Evolutionary conservation across 2,113 vertebrate genomes (phyloP).

Genomic region (Xiphophorus maculatus): DNA sequence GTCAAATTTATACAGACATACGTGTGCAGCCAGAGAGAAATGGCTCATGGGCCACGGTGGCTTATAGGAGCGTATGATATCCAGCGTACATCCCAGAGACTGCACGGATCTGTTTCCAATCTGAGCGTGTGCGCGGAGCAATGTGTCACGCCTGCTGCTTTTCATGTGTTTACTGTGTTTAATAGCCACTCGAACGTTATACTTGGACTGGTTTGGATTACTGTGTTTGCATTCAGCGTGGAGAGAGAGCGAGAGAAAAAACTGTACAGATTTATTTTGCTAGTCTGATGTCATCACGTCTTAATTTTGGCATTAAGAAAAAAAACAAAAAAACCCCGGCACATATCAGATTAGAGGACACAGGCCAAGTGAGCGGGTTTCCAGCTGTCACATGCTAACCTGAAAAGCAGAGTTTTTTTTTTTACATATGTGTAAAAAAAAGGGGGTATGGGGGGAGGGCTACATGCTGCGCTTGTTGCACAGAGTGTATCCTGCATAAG

Average conservation of each 20-base stretch:
- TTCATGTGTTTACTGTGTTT: constrained; percentile 55
- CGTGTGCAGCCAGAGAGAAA: constrained; percentile 50
- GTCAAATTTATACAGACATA: constrained; percentile 60
- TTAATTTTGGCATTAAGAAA: constrained; percentile 2
- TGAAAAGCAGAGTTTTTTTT: background rate
- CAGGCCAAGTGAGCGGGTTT: constrained; percentile 12
- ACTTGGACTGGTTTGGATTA: constrained; percentile 40
- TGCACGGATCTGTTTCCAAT: constrained; percentile 63
- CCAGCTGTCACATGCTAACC: constrained; percentile 2
- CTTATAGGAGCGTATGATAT: constrained; percentile 56
- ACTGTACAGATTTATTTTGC: constrained; percentile 39
- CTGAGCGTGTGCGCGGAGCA: constrained; percentile 47
- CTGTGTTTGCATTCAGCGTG: constrained; percentile 32
- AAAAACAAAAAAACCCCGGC: background rate
- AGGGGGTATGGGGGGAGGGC: background rate
- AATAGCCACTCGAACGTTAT: constrained; percentile 39
- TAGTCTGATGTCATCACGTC: constrained; percentile 33
- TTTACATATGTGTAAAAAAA: background rate
- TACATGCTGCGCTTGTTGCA: background rate
- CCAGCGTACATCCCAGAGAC: constrained; percentile 46
- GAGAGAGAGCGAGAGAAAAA: constrained; percentile 5
- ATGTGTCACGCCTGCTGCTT: constrained; percentile 60
- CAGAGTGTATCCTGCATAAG: constrained; percentile 4
- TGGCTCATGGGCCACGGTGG: constrained; percentile 51
- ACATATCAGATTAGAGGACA: background rate